Base-by-base conservation (phyloP, 2,888 invertebrate species). In the Steromphala cineraria region DNA sequence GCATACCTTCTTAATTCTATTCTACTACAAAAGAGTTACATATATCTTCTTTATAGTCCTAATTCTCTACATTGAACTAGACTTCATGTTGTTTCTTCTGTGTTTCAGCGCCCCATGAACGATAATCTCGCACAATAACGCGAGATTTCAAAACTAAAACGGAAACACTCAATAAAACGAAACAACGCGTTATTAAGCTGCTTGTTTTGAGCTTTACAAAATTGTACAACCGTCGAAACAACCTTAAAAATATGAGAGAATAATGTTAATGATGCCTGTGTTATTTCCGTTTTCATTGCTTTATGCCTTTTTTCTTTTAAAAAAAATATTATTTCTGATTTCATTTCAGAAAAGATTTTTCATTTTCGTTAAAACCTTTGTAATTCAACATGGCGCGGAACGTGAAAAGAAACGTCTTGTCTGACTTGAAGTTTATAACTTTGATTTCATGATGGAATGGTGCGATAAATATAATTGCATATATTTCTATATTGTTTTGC, bases 321-420 rank as follows among this genome's bases (percentile, higher is more conserved):
- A 10, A 13, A 13, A 46, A 46, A 46, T 13, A 13, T 46, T 13
- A 46, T 10, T 5, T 46, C 46, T 46, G 46, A 24, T 62, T 62
- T 62, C 13, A 24, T 24, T 8, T 28, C 62, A 62, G 28, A 7
- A 21, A 19, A 62, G 10, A 17, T 62, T 62, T 28, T 28, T 15
- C 24, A 28, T 10, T 62, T 62, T 62, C 13, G 5, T 24, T 28
- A 15, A 62, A 15, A 10, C 62, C 13, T 13, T 5, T 24, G 24
- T 62, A 28, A 17, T 62, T 28, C 62, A 62, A 62, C 62, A 62
- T 62, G 62, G 62, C 62, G 62, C 62, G 62, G 62, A 62, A 62
- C 62, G 62, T 62, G 28, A 62, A 62, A 28, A 28, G 62, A 24
- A 28, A 62, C 24, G 8, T 10, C 62, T 28, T 15, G 21, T 24